Evolutionary conservation across 2,888 invertebrate species (phyloP), one percentile per base, ranked within the genome.

Genomic region (Adelognathus sp.): DNA sequence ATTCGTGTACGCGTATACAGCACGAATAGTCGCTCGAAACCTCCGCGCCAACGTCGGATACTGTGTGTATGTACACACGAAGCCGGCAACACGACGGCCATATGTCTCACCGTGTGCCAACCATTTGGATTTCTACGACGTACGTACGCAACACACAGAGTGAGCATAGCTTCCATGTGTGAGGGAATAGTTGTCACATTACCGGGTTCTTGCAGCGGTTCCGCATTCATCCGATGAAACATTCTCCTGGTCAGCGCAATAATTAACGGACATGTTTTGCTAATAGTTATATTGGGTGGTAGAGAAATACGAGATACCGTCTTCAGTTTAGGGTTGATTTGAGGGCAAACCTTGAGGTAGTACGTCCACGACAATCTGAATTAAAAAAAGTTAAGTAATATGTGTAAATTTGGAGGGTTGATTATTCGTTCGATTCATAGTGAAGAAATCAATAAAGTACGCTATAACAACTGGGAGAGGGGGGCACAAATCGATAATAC

Each of bases 31-130:
- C 60, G 66, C 54, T 52, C 67, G n/a, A 27, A 72, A 63, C 64
- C 69, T 33, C 58, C 56, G 64, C 58, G 33, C 60, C 36, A 41
- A 46, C 52, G 54, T 66, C 70, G 50, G 67, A 76, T 76, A 76
- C 74, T 71, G 76, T 72, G 66, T 79, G 56, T 69, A 63, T 27
- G 64, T 33, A 56, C 41, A 56, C 56, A 77, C n/a, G n/a, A n/a
- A n/a, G n/a, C n/a, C n/a, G n/a, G n/a, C n/a, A n/a, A 73, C 72
- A 61, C 61, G 31, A 64, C 36, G 56, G 44, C 61, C 79, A 72
- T 72, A 71, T 72, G 79, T 76, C 71, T 75, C 61, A 61, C 36
- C 36, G 54, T 54, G 44, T 60, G 56, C 66, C n/a, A n/a, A 36
- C 50, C 58, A 31, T 63, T 69, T 58, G 46, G 58, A 39, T 21